Base-by-base conservation (phyloP, 2,797 vertebrate genomes). In the Sebastes taczanowskii region DNA sequence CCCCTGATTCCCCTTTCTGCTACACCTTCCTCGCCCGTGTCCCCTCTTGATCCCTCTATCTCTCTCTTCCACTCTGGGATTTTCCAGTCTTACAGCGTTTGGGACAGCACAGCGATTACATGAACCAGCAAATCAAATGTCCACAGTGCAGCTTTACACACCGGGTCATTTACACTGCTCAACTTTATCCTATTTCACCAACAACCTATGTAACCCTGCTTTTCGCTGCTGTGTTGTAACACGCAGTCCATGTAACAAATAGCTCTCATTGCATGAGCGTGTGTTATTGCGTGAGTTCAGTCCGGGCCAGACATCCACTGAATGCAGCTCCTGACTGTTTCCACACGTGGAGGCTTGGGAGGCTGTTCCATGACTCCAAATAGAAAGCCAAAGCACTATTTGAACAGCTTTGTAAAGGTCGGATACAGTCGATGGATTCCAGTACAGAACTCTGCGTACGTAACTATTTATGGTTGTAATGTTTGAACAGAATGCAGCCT, bases 281-380 rank as follows among this genome's bases (percentile, higher is more conserved):
- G 64, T 82, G 73, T 86, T 84, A 16, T 80, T 1, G 5, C 23
- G 9, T 27, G 61, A 86, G 77, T 88, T 92, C 84, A 89, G 32
- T n/a, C 16, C 22, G 56, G 82, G 86, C 70, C 86, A 90, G 74
- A 83, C 68, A 86, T 91, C 27, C 83, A 78, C 81, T 88, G 83
- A 90, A 91, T 90, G 83, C 80, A 76, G 76, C 84, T 73, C 80
- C 82, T 82, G 86, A 84, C 83, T 80, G 84, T 81, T 75, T 85
- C 76, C 81, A 70, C 88, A 83, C 60, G 11, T 77, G 63, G 77
- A 89, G 77, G 65, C 38, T 27, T 46, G 32, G 53, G 73, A 84
- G 84, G 87, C 88, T 90, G 85, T 88, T 92, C 91, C 89, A 91
- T 91, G 90, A 84, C 89, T 89, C 70, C 90, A 91, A 93, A 95